Evolutionary conservation across 1,140 invertebrate genomes (phyloP), one percentile per base, ranked within the genome.

Genomic region (Arctopsyche grandis): DNA sequence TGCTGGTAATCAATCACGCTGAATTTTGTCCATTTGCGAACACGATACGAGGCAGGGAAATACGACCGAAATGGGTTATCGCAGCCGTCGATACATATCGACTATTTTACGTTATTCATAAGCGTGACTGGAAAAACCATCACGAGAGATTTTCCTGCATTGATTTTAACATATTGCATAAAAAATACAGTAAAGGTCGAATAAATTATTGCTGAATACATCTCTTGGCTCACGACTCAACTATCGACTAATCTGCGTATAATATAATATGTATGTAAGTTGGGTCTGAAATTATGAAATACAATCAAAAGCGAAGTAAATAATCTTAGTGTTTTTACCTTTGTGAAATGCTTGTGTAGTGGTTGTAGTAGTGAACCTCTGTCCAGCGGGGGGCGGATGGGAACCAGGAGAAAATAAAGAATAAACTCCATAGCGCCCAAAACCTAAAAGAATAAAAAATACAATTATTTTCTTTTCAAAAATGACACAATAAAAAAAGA

Each of bases 311-410:
- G n/a, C n/a, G n/a, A n/a, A n/a, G n/a, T n/a, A n/a, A n/a, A n/a
- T n/a, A n/a, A n/a, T n/a, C n/a, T n/a, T n/a, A n/a, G n/a, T 21
- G 52, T 21, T 58, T 38, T 38, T 71, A 46, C 86, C 89, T 86
- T 90, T 90, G 85, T 91, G 89, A 85, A 86, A 90, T 84, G 85
- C 84, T 87, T 78, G 89, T 85, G 85, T 90, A 87, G 86, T 89
- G 88, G 84, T 75, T 84, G 86, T 85, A 81, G 84, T 86, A 86
- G 83, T 76, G 84, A 87, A 85, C 38, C 83, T 87, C 75, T 89
- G 86, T 43, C 87, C 88, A 79, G 87, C 85, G 58, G 87, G 85
- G 81, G 86, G 85, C 71, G 86, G 85, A 80, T 85, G 86, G 79
- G 84, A 85, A 84, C 86, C 85, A 80, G 89, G 88, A 66, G 90